phyloP scores from a whole-genome alignment of 2,113 vertebrate species.

The Anser cygnoides region DNA sequence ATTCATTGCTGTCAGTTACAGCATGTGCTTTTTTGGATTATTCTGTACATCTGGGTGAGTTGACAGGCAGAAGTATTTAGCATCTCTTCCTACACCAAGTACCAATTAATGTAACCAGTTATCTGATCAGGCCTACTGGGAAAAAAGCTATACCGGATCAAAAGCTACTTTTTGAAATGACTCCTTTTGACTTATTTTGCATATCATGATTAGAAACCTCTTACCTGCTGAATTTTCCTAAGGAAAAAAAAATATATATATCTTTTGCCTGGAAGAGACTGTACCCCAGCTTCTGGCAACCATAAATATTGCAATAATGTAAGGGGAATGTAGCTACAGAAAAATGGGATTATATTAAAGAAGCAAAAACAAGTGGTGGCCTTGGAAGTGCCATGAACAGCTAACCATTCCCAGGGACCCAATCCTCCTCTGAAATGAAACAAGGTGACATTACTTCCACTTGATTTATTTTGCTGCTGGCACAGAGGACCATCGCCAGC shows the following conservation, averaged over 20 bases:
- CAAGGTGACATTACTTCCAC: background rate
- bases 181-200: slow-evolving; percentile 31
- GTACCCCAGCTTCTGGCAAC: background rate
- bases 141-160: slow-evolving; percentile 28
- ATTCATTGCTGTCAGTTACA: slow-evolving; percentile 49
- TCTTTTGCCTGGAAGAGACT: background rate
- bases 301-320: background rate
- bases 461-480: background rate
- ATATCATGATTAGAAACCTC: slow-evolving; percentile 16
- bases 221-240: slow-evolving; percentile 19
- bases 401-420: background rate
- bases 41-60: slow-evolving; percentile 43
- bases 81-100: slow-evolving; percentile 34
- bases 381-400: background rate
- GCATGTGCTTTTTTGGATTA: slow-evolving; percentile 17
- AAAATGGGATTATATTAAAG: background rate
- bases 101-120: slow-evolving; percentile 57
- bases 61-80: slow-evolving; percentile 55
- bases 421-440: background rate
- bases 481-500: background rate
- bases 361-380: background rate
- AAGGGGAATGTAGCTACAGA: background rate
- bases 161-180: slow-evolving; percentile 24
- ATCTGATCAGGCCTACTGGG: slow-evolving; percentile 35
- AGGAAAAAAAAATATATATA: background rate